Conservation (phyloP, 2,888 invertebrate genomes). For the Xanthia togata region DNA sequence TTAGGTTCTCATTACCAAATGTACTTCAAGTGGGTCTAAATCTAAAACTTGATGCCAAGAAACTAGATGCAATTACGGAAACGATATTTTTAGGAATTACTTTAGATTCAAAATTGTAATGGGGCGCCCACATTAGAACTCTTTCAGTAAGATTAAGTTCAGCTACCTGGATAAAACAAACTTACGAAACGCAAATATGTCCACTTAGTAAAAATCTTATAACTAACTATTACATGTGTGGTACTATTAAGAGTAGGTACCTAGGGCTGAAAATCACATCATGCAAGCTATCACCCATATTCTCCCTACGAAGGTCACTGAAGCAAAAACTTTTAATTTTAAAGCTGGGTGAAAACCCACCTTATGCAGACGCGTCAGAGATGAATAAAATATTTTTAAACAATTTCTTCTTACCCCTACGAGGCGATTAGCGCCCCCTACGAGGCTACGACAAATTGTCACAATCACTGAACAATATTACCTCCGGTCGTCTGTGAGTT, state of each 20-base stretch:
- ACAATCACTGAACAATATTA: slow-evolving; percentile 38
- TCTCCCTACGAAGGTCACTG: neutral
- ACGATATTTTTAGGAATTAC: no score
- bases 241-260: neutral
- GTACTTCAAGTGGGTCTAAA: no score
- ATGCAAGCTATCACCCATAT: neutral
- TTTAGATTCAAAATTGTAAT: no score
- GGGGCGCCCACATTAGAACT: no score
- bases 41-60: no score
- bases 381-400: slow-evolving; percentile 50
- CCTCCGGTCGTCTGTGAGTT: slow-evolving; percentile 59
- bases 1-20: no score
- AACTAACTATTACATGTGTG: neutral
- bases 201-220: neutral
- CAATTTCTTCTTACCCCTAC: slow-evolving; percentile 35
- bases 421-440: slow-evolving; percentile 19
- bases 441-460: slow-evolving; percentile 21
- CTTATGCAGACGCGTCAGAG: slow-evolving; percentile 29
- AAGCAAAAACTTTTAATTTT: slow-evolving; percentile 29
- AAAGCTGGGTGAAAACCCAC: slow-evolving; percentile 19
- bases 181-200: neutral
- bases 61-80: no score
- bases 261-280: neutral
- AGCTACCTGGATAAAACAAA: neutral
- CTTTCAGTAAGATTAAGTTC: no score